Evolutionary conservation across 1,140 invertebrate species (phyloP).

Genomic region (Heliconius himera): DNA sequence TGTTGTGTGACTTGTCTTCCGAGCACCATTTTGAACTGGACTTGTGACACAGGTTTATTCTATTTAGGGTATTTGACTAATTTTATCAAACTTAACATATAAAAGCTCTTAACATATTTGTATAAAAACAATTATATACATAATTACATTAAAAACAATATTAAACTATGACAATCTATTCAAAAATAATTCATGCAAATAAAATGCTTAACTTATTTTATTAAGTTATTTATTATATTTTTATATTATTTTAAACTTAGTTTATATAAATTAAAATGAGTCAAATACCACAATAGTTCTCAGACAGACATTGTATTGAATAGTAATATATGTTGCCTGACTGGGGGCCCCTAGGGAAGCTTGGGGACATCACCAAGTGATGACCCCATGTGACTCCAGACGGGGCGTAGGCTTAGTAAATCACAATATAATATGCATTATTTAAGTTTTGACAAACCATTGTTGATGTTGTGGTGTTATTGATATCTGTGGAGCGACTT

Average conservation of each 20-base stretch:
- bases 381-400: background rate
- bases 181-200: background rate
- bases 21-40: slow-evolving; percentile 33
- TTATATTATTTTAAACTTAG: background rate
- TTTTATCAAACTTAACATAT: background rate
- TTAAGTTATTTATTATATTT: slow-evolving; percentile 1
- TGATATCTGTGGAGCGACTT: slow-evolving; percentile 37
- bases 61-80: slow-evolving; percentile 1
- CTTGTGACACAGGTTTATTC: background rate
- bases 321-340: slow-evolving; percentile 44
- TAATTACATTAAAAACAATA: background rate
- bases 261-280: slow-evolving; percentile 5
- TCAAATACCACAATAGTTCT: slow-evolving; percentile 10
- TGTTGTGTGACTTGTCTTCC: slow-evolving; percentile 39
- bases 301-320: slow-evolving; percentile 34
- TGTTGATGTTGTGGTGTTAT: slow-evolving; percentile 55
- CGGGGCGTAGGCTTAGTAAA: slow-evolving; percentile 59
- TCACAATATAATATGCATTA: slow-evolving; percentile 65
- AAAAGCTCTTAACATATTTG: background rate
- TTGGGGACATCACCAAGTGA: slow-evolving; percentile 55
- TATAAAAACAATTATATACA: background rate
- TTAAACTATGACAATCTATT: background rate
- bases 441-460: slow-evolving; percentile 72
- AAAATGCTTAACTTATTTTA: background rate
- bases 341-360: background rate